phyloP scores from a whole-genome alignment of 2,888 invertebrate species.

The Nephrotoma flavescens region DNA sequence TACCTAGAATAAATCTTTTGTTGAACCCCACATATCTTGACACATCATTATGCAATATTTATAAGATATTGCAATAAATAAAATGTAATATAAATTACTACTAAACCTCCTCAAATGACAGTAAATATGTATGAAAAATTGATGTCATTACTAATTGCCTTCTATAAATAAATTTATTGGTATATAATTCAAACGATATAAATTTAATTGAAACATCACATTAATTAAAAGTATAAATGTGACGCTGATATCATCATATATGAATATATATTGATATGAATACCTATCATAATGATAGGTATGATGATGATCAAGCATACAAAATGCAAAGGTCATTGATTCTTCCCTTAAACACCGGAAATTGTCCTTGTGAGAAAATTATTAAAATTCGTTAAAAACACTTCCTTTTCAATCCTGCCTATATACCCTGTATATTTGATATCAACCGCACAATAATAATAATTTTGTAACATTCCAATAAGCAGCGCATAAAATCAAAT shows the following conservation, averaged over 20 bases:
- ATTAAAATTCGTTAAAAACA: background rate
- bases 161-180: no score
- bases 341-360: background rate
- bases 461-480: background rate
- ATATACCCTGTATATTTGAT: background rate
- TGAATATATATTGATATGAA: background rate
- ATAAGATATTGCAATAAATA: no score
- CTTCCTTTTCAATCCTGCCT: background rate
- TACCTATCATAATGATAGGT: no score
- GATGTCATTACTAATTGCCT: no score
- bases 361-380: background rate
- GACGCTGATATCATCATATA: background rate
- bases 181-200: no score
- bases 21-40: no score
- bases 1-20: no score
- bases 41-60: no score
- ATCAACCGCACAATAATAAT: background rate
- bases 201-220: no score
- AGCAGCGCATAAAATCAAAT: background rate
- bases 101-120: no score
- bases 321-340: background rate
- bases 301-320: background rate
- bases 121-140: no score
- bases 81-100: no score
- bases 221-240: background rate